phyloP scores from a whole-genome alignment of 2,888 invertebrate genomes.

The Nemurella pictetii region DNA sequence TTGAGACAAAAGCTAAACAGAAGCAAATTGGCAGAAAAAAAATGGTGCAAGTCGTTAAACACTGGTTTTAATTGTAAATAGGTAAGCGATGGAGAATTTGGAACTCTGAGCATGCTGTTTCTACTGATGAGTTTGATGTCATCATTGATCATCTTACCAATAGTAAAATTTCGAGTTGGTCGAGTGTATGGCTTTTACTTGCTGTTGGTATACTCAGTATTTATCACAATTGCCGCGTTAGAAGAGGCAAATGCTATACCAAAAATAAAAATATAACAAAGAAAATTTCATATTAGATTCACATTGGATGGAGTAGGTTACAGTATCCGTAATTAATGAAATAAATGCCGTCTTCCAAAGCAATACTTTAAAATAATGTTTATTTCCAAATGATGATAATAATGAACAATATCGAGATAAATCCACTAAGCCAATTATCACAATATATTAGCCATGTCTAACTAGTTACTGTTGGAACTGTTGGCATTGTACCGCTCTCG shows the following conservation, averaged over 20 bases:
- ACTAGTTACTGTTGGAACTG: background rate
- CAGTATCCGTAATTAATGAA: background rate
- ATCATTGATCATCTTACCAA: conserved; percentile 54
- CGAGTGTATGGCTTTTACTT: conserved; percentile 56
- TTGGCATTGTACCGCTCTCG: background rate
- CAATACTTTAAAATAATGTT: background rate
- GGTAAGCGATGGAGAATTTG: conserved; percentile 53
- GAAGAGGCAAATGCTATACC: conserved; percentile 54
- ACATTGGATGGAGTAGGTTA: background rate
- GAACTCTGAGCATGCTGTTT: conserved; percentile 53
- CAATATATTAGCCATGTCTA: background rate
- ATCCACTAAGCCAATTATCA: background rate
- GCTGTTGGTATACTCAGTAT: conserved; percentile 54
- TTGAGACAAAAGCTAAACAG: too few species aligned
- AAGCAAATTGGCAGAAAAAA: too few species aligned
- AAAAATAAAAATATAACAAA: background rate
- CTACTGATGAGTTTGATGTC: conserved; percentile 53
- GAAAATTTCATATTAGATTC: conserved; percentile 48
- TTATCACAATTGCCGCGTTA: conserved; percentile 56
- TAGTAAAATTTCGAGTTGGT: conserved; percentile 54
- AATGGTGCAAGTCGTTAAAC: too few species aligned
- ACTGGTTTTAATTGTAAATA: conserved; percentile 32
- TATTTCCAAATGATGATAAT: background rate
- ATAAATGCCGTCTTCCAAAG: background rate
- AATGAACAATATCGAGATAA: background rate